These are phyloP conservation scores for Lepus europaeus DNA, from an alignment of 2,113 vertebrate genomes.

Conservation along the genomic window DNA sequence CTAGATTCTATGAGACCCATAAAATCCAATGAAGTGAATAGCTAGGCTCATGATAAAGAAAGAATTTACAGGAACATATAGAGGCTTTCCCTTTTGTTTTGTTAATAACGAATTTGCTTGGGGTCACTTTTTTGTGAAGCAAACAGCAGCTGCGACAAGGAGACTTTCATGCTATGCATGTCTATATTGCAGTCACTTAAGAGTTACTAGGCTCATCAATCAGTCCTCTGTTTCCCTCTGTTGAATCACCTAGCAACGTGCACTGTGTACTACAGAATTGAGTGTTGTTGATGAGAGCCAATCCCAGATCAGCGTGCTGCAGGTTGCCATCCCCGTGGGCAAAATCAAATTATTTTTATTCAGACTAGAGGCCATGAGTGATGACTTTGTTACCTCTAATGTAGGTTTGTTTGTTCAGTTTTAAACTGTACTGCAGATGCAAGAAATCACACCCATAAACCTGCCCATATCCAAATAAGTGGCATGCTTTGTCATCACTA, in stretches of 20 bases:
- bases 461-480: background rate
- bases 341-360: slow-evolving; percentile 53
- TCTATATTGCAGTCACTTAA: slow-evolving; percentile 60
- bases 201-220: slow-evolving; percentile 74
- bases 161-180: slow-evolving; percentile 64
- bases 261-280: background rate
- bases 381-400: slow-evolving; percentile 35
- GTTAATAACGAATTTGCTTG: slow-evolving; percentile 63
- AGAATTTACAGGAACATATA: slow-evolving; percentile 31
- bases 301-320: slow-evolving; percentile 46
- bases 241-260: slow-evolving; percentile 78
- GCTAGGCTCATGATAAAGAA: slow-evolving; percentile 63
- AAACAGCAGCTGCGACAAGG: slow-evolving; percentile 67
- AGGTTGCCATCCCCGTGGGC: background rate
- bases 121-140: slow-evolving; percentile 49
- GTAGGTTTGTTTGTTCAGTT: slow-evolving; percentile 54
- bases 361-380: background rate
- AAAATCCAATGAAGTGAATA: slow-evolving; percentile 74
- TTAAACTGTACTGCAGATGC: slow-evolving; percentile 32
- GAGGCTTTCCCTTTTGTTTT: slow-evolving; percentile 9
- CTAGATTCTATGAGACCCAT: slow-evolving; percentile 73
- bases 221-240: slow-evolving; percentile 76
- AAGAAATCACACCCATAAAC: slow-evolving; percentile 30
- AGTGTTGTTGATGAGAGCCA: slow-evolving; percentile 49
- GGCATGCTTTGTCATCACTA: background rate